Evolutionary conservation across 2,797 vertebrate genomes (phyloP), one percentile per base, ranked within the genome.

Genomic region (Characodon lateralis): DNA sequence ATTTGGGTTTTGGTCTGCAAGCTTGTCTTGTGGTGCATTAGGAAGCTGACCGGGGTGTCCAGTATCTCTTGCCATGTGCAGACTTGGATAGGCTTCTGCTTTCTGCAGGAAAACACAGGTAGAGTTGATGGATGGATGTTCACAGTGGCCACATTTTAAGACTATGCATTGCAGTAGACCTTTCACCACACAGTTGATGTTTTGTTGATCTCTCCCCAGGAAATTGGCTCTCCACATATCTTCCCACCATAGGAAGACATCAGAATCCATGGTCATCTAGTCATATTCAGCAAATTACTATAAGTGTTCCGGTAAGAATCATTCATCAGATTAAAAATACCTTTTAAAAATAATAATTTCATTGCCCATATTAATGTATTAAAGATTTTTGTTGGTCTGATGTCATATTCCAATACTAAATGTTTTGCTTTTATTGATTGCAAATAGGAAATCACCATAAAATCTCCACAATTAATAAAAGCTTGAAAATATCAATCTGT

Each of bases 231-330:
- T 75, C 72, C 39, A 14, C 73, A 63, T 70, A 61, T 63, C 72
- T 77, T 78, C 56, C 70, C 55, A 80, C 51, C n/a, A 78, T 35
- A 39, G 39, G n/a, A 26, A 66, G 46, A 78, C 72, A 77, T 82
- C 55, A 65, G 65, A 76, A 85, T 72, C 81, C 50, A 83, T 41
- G 74, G 74, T 82, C 71, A 76, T 65, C 63, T 10, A 71, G 31
- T 35, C 63, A 63, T n/a, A 46, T 26, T 24, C 24, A 14, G 12
- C 43, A 26, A 43, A 46, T 26, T 14, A 43, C 35, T 35, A 53
- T 53, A 53, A 5, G 20, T 10, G 6, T 53, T 20, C 51, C 6
- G 20, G 20, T 53, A 6, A 20, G 51, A 5, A 35, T 35, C 35
- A 35, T 35, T 35, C 35, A 46, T 7, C 43, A 46, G 43, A 46